Conservation (phyloP, 2,888 invertebrate species). For the Pterobdella sp. region DNA sequence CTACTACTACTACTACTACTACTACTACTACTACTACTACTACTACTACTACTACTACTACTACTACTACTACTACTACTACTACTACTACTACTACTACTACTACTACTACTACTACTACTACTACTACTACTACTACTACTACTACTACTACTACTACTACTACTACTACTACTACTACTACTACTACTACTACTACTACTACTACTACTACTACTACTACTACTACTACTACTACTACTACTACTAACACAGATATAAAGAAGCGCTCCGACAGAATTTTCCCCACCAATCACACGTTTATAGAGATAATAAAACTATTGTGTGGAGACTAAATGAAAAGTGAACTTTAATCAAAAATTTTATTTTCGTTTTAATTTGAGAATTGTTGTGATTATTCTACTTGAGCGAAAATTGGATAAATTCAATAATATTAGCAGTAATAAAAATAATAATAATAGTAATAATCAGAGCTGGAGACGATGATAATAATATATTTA, state of each 20-base stretch:
- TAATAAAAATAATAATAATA: too few species aligned
- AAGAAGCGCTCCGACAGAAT: neutral
- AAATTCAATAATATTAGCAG: too few species aligned
- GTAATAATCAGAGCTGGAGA: too few species aligned
- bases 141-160: conserved; percentile 6
- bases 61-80: conserved; percentile 1
- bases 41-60: conserved; percentile 8
- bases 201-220: conserved; percentile 6
- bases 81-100: conserved; percentile 1
- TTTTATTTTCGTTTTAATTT: too few species aligned
- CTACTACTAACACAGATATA: neutral
- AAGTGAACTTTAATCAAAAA: too few species aligned
- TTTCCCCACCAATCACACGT: too few species aligned
- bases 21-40: neutral
- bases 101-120: conserved; percentile 3
- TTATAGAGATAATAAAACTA: too few species aligned
- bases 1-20: too few species aligned
- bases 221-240: conserved; percentile 6
- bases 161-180: conserved; percentile 6
- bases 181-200: conserved; percentile 4
- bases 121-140: conserved; percentile 6
- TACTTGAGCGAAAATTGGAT: too few species aligned
- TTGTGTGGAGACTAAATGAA: too few species aligned
- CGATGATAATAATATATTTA: too few species aligned
- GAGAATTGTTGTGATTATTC: too few species aligned